These are phyloP conservation scores for Eunapius fragilis DNA, from an alignment of 37 sponge, comb jelly and placozoan species.

Conservation along the genomic window DNA sequence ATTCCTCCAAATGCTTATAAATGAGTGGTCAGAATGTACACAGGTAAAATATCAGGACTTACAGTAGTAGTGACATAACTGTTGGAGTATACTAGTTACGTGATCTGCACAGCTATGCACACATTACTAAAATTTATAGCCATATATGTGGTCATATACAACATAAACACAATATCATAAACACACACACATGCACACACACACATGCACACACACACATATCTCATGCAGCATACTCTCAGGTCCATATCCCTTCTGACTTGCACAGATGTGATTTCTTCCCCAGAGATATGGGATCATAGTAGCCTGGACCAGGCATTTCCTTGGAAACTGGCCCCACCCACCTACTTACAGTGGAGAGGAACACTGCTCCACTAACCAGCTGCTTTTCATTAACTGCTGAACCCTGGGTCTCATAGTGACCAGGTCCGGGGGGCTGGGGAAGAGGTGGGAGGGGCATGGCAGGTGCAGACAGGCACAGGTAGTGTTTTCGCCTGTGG, in stretches of 20 bases:
- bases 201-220: too few relatives aligned
- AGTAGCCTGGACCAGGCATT: conserved; percentile 20
- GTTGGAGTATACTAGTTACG: too few relatives aligned
- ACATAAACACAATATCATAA: too few relatives aligned
- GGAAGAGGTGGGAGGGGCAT: conserved; percentile 85
- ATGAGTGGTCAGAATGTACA: too few relatives aligned
- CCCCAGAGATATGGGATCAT: conserved; percentile 26
- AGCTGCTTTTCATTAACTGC: conserved; percentile 7
- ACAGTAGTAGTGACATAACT: too few relatives aligned
- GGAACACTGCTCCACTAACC: conserved; percentile 59
- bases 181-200: neutral
- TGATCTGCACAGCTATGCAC: too few relatives aligned
- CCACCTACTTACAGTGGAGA: conserved; percentile 71
- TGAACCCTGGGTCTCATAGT: conserved; percentile 71
- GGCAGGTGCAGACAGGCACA: conserved; percentile 89
- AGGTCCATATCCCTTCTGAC: conserved; percentile 52
- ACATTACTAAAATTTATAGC: too few relatives aligned
- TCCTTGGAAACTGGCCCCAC: neutral
- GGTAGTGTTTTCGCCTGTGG: conserved; percentile 62
- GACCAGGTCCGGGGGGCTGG: conserved; percentile 89
- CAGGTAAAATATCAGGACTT: too few relatives aligned
- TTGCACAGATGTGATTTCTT: conserved; percentile 66
- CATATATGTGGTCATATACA: too few relatives aligned
- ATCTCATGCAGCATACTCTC: neutral
- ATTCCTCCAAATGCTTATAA: too few relatives aligned